Base-by-base conservation (phyloP, 1,140 invertebrate species). In the Zaprionus ghesquierei region DNA sequence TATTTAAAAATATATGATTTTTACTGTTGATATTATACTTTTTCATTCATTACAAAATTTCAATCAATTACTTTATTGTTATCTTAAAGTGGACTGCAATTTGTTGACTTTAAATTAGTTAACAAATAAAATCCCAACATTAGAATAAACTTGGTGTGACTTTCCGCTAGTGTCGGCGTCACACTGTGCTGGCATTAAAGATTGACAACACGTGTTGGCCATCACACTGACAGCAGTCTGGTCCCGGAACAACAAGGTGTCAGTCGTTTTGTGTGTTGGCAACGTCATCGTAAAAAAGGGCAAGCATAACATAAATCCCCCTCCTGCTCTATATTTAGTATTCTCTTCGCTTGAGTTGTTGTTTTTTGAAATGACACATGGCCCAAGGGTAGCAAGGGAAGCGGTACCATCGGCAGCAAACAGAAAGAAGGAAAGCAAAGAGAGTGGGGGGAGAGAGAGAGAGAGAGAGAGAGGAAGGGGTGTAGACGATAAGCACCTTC, bases 291-390 rank as follows among this genome's bases (percentile, higher is more conserved):
- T 58, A 62, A 75, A 75, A 54, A 76, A 41, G 41, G 27, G 56
- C 59, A 33, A 54, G 64, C 71, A 77, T 77, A 74, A 69, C 71
- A 77, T 77, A 74, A 74, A 74, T 74, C 27, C 64, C 54, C 20
- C 29, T 1, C 49, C n/a, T 20, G 5, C 29, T 15, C 29, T 27
- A 25, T 25, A 25, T 25, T 25, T 5, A 25, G 25, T 25, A 25
- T 25, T 18, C 5, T 6, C 5, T 41, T 9, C 58, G 29, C 18
- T 44, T 31, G 46, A 41, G 18, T 33, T 68, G 44, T 53, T 55
- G 29, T 54, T 25, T 31, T 76, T 38, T 75, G 68, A 50, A 74
- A 69, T 73, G 70, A 63, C 63, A 68, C 33, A 53, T 63, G 44
- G 49, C 53, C 61, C 44, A 41, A 60, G 58, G n/a, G 35, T 20